These are phyloP conservation scores for Biston stratarius DNA, from an alignment of 2,888 invertebrate species.

Conservation along the genomic window DNA sequence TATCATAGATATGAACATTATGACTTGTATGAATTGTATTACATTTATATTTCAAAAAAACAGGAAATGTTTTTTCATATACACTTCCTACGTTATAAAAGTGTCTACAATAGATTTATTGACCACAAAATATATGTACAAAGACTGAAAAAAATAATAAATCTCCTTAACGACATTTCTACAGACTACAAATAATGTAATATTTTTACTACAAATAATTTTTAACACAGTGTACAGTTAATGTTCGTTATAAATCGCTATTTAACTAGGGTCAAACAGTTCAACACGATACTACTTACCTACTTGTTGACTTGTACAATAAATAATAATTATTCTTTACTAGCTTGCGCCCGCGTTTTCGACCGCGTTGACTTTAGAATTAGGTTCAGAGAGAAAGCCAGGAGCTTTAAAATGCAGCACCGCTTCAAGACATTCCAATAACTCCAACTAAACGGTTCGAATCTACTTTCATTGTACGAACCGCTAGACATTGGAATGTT, in stretches of 20 bases:
- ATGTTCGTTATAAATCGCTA: not conserved
- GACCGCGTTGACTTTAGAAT: too few species aligned
- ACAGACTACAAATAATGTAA: not conserved
- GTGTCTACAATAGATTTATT: slow-evolving; percentile 1
- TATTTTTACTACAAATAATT: too few species aligned
- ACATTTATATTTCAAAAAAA: not conserved
- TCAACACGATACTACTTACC: not conserved
- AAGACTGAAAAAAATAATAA: not conserved
- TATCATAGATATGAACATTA: too few species aligned
- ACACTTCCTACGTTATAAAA: not conserved
- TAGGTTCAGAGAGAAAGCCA: too few species aligned
- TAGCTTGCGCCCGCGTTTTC: too few species aligned
- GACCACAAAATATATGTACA: not conserved
- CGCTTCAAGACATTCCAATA: too few species aligned
- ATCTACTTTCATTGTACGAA: too few species aligned
- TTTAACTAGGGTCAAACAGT: not conserved
- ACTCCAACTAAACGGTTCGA: too few species aligned
- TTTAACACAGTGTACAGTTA: not conserved
- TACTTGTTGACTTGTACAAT: not conserved
- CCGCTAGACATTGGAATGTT: too few species aligned
- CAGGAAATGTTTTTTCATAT: not conserved
- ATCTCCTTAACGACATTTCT: slow-evolving; percentile 1
- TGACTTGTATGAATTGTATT: too few species aligned
- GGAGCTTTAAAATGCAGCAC: too few species aligned
- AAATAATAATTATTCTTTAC: not conserved